A percentile compares a stretch with the other conserved stretches of the same genome.
phyloP scores from a whole-genome alignment of 2,113 vertebrate genomes.

The Dromiciops gliroides region DNA sequence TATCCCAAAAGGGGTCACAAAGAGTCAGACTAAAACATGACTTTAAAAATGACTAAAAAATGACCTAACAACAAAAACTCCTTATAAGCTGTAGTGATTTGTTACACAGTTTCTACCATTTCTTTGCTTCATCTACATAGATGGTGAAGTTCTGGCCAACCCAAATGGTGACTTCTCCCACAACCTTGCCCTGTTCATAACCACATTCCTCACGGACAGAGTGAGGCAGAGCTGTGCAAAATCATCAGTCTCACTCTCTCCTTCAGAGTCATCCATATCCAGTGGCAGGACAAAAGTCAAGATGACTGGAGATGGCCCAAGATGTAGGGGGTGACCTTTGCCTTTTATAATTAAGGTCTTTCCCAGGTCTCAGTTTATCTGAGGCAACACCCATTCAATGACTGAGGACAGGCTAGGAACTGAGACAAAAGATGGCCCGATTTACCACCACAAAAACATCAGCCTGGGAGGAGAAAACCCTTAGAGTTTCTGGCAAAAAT shows the following conservation, averaged over 20 bases:
- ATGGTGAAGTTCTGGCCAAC: neutral
- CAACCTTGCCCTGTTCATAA: neutral
- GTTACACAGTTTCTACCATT: neutral
- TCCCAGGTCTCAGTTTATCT: neutral
- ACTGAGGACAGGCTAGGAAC: neutral
- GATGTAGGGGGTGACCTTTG: neutral
- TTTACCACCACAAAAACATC: neutral
- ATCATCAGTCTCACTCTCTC: too few species aligned
- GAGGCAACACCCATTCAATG: neutral
- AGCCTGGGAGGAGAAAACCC: neutral
- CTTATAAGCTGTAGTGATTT: neutral
- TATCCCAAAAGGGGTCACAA: neutral
- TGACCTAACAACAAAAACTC: neutral
- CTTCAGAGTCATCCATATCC: neutral
- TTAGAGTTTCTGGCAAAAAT: neutral
- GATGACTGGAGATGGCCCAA: neutral
- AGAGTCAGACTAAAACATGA: neutral
- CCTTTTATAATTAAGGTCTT: neutral
- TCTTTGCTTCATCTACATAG: neutral
- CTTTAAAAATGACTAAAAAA: neutral
- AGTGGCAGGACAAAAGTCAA: neutral
- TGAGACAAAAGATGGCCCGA: too few species aligned
- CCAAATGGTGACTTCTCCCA: neutral
- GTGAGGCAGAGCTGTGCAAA: neutral
- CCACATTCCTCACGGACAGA: too few species aligned